Base-by-base conservation (phyloP, 2,113 vertebrate species). In the Burhinus bistriatus region DNA sequence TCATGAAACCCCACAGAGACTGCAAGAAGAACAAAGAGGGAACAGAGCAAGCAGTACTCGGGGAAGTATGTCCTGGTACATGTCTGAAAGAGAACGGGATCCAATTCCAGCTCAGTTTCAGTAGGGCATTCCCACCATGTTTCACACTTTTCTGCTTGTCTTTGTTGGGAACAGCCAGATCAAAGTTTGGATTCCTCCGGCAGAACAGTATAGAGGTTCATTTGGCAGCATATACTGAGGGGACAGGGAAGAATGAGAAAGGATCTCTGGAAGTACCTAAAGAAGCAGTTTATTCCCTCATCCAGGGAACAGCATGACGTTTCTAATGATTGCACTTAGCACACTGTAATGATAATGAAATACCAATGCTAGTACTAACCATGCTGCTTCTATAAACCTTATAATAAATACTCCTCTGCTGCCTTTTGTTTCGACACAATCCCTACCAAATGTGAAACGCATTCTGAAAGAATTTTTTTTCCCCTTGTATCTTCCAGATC, bases 71-170 rank as follows among this genome's bases (percentile, higher is more conserved):
- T 44, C 55, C 44, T 61, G 30, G 8, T 20, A 79, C 17, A 15
- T 0, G 1, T 34, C 23, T 82, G 57, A 68, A 83, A 78, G 52
- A 59, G 38, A 59, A 83, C 0, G 23, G 61, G 29, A 66, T 64
- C 22, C 19, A 76, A 25, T 9, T 83, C 42, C 47, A 84, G 36
- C 14, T 70, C 38, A 61, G 17, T 78, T 90, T 36, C 88, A 71
- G 17, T 2, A 64, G 4, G 15, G 18, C 32, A 83, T 42, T 8
- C 54, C 16, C 2, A 2, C 11, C 45, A 5, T 0, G 42, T 38
- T 66, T 90, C 64, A 58, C 32, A 34, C 12, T 9, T 68, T 49
- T 62, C 62, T 0, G 0, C 45, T 52, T 65, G 26, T 25, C 32
- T 52, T 40, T 51, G 22, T 9, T 73, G 12, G 10, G 25, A 95